These are phyloP conservation scores for Nysson spinosus DNA, from an alignment of 2,888 invertebrate genomes.

Conservation along the genomic window DNA sequence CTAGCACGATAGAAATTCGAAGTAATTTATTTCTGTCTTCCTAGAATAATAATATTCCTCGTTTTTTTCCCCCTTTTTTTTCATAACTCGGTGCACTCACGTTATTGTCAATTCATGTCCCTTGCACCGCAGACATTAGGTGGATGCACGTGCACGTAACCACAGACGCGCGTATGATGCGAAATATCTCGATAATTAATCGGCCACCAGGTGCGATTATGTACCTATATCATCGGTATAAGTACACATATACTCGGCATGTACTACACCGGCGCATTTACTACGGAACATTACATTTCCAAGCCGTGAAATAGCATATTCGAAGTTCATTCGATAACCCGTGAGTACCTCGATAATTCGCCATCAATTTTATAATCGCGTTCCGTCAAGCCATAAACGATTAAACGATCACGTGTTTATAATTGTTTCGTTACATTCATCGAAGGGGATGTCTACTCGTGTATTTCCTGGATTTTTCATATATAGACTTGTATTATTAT, in stretches of 20 bases:
- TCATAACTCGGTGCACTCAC: no score
- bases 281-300: slow-evolving; percentile 32
- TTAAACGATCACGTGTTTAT: slow-evolving; percentile 11
- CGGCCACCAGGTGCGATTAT: slow-evolving; percentile 39
- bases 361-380: slow-evolving; percentile 16
- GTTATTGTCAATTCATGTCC: slow-evolving; percentile 27
- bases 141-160: slow-evolving; percentile 43
- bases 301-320: slow-evolving; percentile 41
- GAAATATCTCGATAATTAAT: slow-evolving; percentile 73
- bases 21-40: slow-evolving; percentile 21
- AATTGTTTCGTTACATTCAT: slow-evolving; percentile 14
- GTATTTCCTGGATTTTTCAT: no score
- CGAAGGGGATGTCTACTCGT: background rate
- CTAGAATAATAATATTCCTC: background rate
- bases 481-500: no score
- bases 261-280: slow-evolving; percentile 16
- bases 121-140: slow-evolving; percentile 41
- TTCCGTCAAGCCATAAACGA: slow-evolving; percentile 9
- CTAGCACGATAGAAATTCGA: slow-evolving; percentile 29
- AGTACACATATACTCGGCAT: background rate
- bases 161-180: slow-evolving; percentile 57
- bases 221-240: background rate
- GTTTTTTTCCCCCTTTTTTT: no score
- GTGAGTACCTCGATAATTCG: background rate
- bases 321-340: slow-evolving; percentile 21